Evolutionary conservation across 2,113 vertebrate genomes (phyloP).

Genomic region (Nerophis ophidion): DNA sequence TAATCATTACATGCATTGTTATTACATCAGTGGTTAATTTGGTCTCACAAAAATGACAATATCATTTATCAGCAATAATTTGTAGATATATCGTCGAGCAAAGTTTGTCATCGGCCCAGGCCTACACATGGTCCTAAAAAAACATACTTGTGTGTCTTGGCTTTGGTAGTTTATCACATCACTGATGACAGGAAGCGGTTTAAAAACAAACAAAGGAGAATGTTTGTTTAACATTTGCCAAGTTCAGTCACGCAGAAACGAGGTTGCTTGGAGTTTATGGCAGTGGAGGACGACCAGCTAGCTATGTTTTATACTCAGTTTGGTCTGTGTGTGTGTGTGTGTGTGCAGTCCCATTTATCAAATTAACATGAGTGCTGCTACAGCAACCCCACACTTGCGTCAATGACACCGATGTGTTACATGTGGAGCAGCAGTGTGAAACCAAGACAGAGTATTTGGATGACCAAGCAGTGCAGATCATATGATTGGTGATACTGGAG

Average conservation of each 20-base stretch:
- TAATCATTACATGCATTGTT: too few relatives aligned
- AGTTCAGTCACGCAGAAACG: slow-evolving; percentile 4
- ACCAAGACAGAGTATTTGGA: slow-evolving; percentile 18
- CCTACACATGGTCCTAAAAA: not conserved
- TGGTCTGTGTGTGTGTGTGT: not conserved
- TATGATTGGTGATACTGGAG: too few relatives aligned
- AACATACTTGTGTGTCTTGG: not conserved
- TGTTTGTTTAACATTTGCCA: slow-evolving; percentile 30
- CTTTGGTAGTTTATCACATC: slow-evolving; percentile 17
- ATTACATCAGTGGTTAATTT: too few relatives aligned
- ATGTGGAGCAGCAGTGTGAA: slow-evolving; percentile 47
- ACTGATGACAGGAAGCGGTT: not conserved
- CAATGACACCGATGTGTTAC: slow-evolving; percentile 44
- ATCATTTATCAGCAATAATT: too few relatives aligned
- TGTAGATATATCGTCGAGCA: too few relatives aligned
- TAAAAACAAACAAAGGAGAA: not conserved
- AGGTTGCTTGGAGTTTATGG: slow-evolving; percentile 2
- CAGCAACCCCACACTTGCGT: slow-evolving; percentile 14
- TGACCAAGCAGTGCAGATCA: not conserved
- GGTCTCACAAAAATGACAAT: too few relatives aligned
- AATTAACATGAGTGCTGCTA: slow-evolving; percentile 1
- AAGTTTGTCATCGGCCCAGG: too few relatives aligned
- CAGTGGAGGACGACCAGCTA: not conserved
- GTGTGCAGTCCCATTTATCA: too few relatives aligned
- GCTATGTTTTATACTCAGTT: slow-evolving; percentile 19